phyloP scores from a whole-genome alignment of 2,113 vertebrate genomes.

The Halcyon senegalensis region DNA sequence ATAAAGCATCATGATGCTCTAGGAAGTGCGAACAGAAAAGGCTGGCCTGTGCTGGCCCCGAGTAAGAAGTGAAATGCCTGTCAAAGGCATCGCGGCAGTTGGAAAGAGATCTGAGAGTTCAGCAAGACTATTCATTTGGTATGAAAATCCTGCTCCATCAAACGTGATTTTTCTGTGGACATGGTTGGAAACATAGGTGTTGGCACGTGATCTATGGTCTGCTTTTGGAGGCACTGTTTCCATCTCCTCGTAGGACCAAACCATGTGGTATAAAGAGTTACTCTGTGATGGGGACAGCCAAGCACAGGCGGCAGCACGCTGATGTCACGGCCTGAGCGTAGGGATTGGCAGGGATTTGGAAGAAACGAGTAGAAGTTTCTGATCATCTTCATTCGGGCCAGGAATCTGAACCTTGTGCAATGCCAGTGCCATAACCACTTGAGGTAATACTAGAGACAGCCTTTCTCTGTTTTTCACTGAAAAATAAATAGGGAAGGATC shows the following conservation, averaged over 20 bases:
- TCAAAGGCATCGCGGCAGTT: neutral
- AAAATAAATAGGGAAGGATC: neutral
- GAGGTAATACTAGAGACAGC: neutral
- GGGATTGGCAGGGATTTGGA: neutral
- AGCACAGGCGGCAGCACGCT: neutral
- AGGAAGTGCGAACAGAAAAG: neutral
- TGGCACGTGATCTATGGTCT: neutral
- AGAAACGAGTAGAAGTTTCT: fast-evolving
- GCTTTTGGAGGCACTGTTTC: neutral
- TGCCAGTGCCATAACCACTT: neutral
- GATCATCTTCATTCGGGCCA: neutral
- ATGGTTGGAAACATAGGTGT: neutral
- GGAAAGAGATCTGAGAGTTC: neutral
- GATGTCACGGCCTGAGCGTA: neutral
- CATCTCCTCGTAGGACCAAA: neutral
- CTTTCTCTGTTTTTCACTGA: neutral
- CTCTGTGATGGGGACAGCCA: neutral
- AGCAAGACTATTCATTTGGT: neutral
- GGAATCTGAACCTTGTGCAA: neutral
- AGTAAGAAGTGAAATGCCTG: neutral
- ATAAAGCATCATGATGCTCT: fast-evolving
- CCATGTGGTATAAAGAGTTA: neutral
- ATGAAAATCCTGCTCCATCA: neutral
- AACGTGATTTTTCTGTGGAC: neutral
- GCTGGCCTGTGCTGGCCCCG: neutral